Conservation (phyloP, 2,888 invertebrate genomes). For the Perdita meconis region DNA sequence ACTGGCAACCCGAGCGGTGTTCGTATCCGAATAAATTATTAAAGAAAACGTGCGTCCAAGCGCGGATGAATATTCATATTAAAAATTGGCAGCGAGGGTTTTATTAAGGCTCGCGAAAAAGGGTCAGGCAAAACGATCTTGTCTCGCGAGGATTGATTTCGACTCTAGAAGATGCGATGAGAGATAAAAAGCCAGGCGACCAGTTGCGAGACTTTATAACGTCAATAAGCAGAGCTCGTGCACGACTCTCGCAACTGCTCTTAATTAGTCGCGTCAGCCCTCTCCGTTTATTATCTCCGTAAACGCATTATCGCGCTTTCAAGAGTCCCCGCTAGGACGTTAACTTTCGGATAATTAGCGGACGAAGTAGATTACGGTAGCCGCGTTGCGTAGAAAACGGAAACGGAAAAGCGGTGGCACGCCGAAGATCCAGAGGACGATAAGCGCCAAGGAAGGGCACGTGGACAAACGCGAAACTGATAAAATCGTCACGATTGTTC, state of each 20-base stretch:
- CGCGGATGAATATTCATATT: constrained; percentile 44
- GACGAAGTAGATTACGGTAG: neutral
- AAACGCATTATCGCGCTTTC: neutral
- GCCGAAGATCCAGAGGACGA: constrained; percentile 15
- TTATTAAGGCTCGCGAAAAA: constrained; percentile 33
- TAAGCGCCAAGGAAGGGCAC: constrained; percentile 45
- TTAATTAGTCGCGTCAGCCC: constrained; percentile 2
- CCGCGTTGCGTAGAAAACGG: constrained; percentile 11
- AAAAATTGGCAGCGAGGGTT: constrained; percentile 3
- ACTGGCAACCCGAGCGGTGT: constrained; percentile 34
- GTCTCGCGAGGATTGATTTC: constrained; percentile 30
- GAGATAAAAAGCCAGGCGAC: neutral
- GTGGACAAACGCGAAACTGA: constrained; percentile 35
- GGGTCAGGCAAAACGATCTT: constrained; percentile 11
- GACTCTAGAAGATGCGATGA: constrained; percentile 8
- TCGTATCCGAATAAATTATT: constrained; percentile 40
- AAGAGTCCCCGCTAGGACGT: neutral
- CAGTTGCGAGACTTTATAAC: neutral
- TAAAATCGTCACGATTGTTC: constrained; percentile 52
- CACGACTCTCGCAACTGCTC: neutral
- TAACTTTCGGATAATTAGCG: neutral
- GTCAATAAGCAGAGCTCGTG: neutral
- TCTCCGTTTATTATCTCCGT: neutral
- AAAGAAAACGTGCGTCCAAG: neutral
- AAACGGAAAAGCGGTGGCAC: constrained; percentile 11